Evolutionary conservation across 2,888 invertebrate species (phyloP).

Genomic region (Volucella inflata): DNA sequence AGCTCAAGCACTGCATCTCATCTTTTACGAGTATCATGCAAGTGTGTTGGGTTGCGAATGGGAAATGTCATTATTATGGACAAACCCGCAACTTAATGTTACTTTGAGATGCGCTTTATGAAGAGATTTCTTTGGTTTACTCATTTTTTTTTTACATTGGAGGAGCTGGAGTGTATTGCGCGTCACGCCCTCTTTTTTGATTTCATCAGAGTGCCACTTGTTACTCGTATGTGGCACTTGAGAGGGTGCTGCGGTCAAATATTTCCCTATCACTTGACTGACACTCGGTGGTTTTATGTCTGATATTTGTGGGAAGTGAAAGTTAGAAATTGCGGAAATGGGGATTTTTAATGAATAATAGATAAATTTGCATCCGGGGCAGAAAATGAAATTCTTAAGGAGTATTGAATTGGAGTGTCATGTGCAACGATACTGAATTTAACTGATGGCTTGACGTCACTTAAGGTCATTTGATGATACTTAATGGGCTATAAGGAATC

Average conservation of each 20-base stretch:
- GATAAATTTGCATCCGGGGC: conserved; percentile 16
- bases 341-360: conserved; percentile 32
- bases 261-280: conserved; percentile 73
- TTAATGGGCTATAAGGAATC: too few species aligned
- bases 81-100: conserved; percentile 25
- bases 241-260: conserved; percentile 60
- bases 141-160: background rate
- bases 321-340: conserved; percentile 16
- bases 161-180: background rate
- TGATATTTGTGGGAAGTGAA: conserved; percentile 44
- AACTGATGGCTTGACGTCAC: too few species aligned
- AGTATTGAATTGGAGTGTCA: background rate
- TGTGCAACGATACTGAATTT: too few species aligned
- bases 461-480: too few species aligned
- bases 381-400: conserved; percentile 13
- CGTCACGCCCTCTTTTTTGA: conserved; percentile 56
- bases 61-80: conserved; percentile 1
- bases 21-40: conserved; percentile 39
- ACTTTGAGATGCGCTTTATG: conserved; percentile 47
- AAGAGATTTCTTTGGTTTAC: conserved; percentile 25
- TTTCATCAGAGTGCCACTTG: conserved; percentile 30
- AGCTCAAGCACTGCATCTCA: conserved; percentile 53
- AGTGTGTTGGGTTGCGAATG: conserved; percentile 14
- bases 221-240: conserved; percentile 7
- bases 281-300: conserved; percentile 70